Evolutionary conservation across 2,888 invertebrate species (phyloP).

Genomic region (Coenonympha glycerion): DNA sequence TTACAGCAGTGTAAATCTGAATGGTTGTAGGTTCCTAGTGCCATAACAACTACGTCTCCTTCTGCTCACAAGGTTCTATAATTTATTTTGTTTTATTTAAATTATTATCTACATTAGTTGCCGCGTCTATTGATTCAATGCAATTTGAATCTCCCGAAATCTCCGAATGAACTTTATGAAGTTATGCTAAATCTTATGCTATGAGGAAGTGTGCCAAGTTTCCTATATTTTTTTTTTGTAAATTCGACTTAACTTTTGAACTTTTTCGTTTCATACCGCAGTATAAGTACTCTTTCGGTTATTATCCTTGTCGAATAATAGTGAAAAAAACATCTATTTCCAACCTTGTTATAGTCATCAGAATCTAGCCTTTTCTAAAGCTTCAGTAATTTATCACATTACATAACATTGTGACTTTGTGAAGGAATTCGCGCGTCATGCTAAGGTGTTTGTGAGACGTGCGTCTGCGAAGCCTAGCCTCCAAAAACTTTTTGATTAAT

Average conservation of each 20-base stretch:
- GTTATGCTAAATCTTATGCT: no score
- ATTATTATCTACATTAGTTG: no score
- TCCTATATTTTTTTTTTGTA: no score
- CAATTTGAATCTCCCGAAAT: no score
- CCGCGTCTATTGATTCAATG: no score
- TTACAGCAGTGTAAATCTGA: no score
- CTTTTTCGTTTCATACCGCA: neutral
- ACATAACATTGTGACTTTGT: constrained; percentile 4
- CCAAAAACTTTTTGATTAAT: constrained; percentile 10
- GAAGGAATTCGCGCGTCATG: constrained; percentile 4
- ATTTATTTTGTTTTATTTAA: no score
- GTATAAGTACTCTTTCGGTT: neutral
- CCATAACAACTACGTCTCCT: no score
- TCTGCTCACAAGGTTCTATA: no score
- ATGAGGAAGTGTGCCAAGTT: no score
- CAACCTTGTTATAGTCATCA: neutral
- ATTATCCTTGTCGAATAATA: neutral
- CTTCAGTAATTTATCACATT: constrained; percentile 2
- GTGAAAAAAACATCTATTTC: neutral
- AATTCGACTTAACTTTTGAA: neutral
- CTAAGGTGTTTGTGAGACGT: neutral
- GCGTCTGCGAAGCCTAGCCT: neutral
- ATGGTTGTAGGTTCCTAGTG: no score
- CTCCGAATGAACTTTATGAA: no score
- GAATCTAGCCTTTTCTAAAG: constrained; percentile 3